Conservation (phyloP, 1,140 invertebrate species). For the Propsilocerus akamusi region DNA sequence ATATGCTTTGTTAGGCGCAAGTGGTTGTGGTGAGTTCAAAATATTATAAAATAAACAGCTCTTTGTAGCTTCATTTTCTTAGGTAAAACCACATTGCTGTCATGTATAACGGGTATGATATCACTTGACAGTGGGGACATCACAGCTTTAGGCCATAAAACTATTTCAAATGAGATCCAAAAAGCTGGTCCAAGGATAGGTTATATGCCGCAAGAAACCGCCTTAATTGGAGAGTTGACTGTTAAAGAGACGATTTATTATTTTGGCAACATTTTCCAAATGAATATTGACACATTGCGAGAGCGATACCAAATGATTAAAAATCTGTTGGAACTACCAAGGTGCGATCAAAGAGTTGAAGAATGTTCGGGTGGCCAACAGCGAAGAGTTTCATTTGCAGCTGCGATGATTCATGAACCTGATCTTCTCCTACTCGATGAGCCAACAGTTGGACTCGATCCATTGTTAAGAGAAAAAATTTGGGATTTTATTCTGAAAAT, state of each 20-base stretch:
- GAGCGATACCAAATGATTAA: slow-evolving; percentile 41
- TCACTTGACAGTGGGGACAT: slow-evolving; percentile 48
- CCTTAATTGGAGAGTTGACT: slow-evolving; percentile 62
- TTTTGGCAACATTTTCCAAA: slow-evolving; percentile 64
- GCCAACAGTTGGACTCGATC: slow-evolving; percentile 74
- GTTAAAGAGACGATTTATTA: slow-evolving; percentile 61
- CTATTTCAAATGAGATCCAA: slow-evolving; percentile 42
- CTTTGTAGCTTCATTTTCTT: slow-evolving; percentile 21
- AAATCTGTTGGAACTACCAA: slow-evolving; percentile 46
- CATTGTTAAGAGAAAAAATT: slow-evolving; percentile 62
- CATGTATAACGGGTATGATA: slow-evolving; percentile 57
- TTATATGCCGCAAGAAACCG: slow-evolving; percentile 70
- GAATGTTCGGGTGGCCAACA: slow-evolving; percentile 66
- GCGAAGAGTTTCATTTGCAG: slow-evolving; percentile 60
- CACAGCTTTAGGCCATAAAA: slow-evolving; percentile 51
- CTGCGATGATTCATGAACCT: slow-evolving; percentile 60
- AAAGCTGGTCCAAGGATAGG: slow-evolving; percentile 52
- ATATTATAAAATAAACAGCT: not conserved
- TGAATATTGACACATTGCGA: slow-evolving; percentile 39
- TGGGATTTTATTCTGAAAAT: slow-evolving; percentile 63
- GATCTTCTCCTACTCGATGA: slow-evolving; percentile 73
- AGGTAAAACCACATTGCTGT: slow-evolving; percentile 60
- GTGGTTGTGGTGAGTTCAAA: not conserved
- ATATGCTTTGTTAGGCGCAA: not conserved
- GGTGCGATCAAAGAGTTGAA: slow-evolving; percentile 31